phyloP scores from a whole-genome alignment of 2,797 vertebrate genomes.

The Malurus leucopterus region DNA sequence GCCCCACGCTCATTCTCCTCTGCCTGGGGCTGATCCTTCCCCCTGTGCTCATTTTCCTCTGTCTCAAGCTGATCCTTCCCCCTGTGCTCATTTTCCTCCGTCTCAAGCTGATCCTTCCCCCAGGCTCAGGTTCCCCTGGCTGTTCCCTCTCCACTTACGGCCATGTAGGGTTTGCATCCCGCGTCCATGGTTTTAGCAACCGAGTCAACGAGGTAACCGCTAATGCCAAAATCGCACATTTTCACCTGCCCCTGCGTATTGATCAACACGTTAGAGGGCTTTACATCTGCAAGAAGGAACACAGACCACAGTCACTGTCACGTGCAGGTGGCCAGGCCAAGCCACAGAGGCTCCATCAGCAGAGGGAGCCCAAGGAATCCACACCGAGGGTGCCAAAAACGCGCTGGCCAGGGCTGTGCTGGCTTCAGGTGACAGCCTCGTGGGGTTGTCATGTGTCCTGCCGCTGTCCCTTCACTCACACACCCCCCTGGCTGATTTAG shows the following conservation, averaged over 20 bases:
- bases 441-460: not conserved
- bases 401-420: rapidly evolving
- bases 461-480: not conserved
- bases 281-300: slow-evolving; percentile 83
- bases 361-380: slow-evolving; percentile 24
- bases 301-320: slow-evolving; percentile 6
- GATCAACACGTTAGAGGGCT: slow-evolving; percentile 96
- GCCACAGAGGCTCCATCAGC: not conserved
- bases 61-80: not conserved
- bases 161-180: slow-evolving; percentile 97
- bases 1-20: too few relatives aligned
- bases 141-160: slow-evolving; percentile 76
- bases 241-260: slow-evolving; percentile 95
- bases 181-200: slow-evolving; percentile 97
- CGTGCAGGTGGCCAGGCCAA: not conserved
- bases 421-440: not conserved
- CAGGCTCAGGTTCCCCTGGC: not conserved
- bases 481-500: not conserved
- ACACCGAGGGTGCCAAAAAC: rapidly evolving
- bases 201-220: slow-evolving; percentile 94
- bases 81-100: too few relatives aligned
- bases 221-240: slow-evolving; percentile 98
- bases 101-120: not conserved
- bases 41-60: too few relatives aligned
- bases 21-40: too few relatives aligned